A percentile compares a stretch with the other conserved stretches of the same genome.
phyloP scores from a whole-genome alignment of 2,888 invertebrate genomes.

The Chydorus sphaericus region DNA sequence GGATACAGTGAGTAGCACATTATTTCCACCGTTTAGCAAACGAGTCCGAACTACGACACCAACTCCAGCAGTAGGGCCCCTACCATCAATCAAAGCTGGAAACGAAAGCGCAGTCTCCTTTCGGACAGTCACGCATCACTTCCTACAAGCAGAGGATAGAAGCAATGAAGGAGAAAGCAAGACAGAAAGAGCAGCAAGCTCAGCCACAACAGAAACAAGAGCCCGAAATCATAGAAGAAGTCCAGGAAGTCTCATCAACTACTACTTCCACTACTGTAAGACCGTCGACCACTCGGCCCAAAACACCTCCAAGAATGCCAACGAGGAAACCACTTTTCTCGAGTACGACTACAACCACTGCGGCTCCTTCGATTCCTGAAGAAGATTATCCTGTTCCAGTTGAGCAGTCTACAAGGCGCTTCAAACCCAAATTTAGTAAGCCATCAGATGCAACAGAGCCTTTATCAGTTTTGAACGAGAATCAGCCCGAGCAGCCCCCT shows the following conservation, averaged over 20 bases:
- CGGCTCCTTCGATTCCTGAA: background rate
- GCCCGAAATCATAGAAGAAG: background rate
- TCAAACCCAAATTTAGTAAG: too few relatives aligned
- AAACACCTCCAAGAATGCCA: background rate
- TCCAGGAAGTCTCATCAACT: background rate
- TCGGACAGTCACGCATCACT: background rate
- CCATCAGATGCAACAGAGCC: too few relatives aligned
- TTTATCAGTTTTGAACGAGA: too few relatives aligned
- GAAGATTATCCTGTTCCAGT: too few relatives aligned
- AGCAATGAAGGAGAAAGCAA: slow-evolving; percentile 9
- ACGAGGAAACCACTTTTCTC: background rate
- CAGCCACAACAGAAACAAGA: background rate
- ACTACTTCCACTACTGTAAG: background rate
- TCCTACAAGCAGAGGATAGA: slow-evolving; percentile 11
- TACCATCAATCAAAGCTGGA: too few relatives aligned
- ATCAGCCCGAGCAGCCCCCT: too few relatives aligned
- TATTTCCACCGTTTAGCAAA: background rate
- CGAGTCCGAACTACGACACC: background rate
- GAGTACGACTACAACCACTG: too few relatives aligned
- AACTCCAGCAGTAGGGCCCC: too few relatives aligned
- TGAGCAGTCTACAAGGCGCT: too few relatives aligned
- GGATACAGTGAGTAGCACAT: background rate
- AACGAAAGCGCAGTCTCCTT: too few relatives aligned
- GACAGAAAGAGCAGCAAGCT: background rate
- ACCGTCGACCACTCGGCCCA: background rate